Evolutionary conservation across 2,113 vertebrate genomes (phyloP).

Genomic region (Sceloporus undulatus): DNA sequence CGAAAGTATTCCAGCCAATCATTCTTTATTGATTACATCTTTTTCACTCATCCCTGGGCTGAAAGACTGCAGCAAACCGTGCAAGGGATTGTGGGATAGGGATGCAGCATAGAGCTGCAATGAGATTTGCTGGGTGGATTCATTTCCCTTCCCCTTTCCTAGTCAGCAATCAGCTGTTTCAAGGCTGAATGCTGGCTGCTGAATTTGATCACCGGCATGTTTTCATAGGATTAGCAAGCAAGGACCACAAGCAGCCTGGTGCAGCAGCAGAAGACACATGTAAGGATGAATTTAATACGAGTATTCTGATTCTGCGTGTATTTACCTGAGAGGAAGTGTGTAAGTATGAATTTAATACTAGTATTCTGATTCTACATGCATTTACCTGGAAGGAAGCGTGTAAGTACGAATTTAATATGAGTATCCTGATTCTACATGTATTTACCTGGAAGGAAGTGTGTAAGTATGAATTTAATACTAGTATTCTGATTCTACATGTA

Average conservation of each 20-base stretch:
- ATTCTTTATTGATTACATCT: conserved; percentile 81
- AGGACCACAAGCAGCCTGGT: conserved; percentile 44
- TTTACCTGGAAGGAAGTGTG: background rate
- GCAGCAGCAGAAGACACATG: conserved; percentile 37
- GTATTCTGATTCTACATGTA: no score
- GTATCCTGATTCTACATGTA: background rate
- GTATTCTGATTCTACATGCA: no score
- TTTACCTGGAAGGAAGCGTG: background rate
- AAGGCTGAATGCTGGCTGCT: conserved; percentile 66
- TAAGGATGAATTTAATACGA: conserved; percentile 31
- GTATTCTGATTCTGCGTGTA: background rate
- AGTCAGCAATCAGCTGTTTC: conserved; percentile 82
- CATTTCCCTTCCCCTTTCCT: conserved; percentile 65
- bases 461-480: no score
- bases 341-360: no score
- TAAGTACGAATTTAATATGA: conserved; percentile 32
- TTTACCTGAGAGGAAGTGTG: background rate
- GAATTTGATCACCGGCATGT: conserved; percentile 63
- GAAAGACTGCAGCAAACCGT: conserved; percentile 87
- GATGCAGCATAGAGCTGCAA: conserved; percentile 85
- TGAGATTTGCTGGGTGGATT: conserved; percentile 79
- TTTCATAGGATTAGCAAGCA: conserved; percentile 63
- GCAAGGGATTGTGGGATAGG: conserved; percentile 87
- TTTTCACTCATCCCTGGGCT: conserved; percentile 78
- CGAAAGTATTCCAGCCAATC: conserved; percentile 71